Conservation (phyloP, 2,888 invertebrate species). For the Xylota sylvarum region DNA sequence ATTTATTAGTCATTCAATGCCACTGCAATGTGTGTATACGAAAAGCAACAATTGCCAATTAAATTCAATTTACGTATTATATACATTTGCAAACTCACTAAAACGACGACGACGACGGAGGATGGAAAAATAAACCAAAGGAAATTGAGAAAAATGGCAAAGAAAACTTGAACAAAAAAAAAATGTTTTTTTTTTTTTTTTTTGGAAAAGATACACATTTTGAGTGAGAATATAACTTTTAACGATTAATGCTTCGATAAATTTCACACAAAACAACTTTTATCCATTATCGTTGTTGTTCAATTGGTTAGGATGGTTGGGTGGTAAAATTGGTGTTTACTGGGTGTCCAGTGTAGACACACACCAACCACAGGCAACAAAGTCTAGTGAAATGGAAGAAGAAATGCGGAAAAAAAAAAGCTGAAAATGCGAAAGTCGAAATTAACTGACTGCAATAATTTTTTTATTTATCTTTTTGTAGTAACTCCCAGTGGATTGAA, state of each 20-base stretch:
- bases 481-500: constrained; percentile 6
- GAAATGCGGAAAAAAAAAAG: not conserved
- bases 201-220: constrained; percentile 27
- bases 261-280: constrained; percentile 74
- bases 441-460: constrained; percentile 42
- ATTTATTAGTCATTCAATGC: constrained; percentile 40
- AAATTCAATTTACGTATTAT: constrained; percentile 59
- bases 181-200: too few species aligned
- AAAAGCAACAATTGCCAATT: constrained; percentile 67
- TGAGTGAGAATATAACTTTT: constrained; percentile 60
- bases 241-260: constrained; percentile 75
- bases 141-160: constrained; percentile 4
- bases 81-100: constrained; percentile 30
- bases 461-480: constrained; percentile 25
- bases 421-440: constrained; percentile 55
- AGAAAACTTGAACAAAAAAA: constrained; percentile 12
- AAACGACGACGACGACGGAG: not conserved
- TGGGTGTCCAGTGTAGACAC: not conserved
- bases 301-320: constrained; percentile 48
- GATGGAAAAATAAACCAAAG: constrained; percentile 7
- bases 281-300: constrained; percentile 71
- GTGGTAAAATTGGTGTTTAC: not conserved
- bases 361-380: not conserved
- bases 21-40: constrained; percentile 11
- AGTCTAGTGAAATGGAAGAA: constrained; percentile 24